A percentile compares a stretch with the other conserved stretches of the same genome.
Conservation (phyloP, 2,888 invertebrate genomes). For the Magallana nippona region DNA sequence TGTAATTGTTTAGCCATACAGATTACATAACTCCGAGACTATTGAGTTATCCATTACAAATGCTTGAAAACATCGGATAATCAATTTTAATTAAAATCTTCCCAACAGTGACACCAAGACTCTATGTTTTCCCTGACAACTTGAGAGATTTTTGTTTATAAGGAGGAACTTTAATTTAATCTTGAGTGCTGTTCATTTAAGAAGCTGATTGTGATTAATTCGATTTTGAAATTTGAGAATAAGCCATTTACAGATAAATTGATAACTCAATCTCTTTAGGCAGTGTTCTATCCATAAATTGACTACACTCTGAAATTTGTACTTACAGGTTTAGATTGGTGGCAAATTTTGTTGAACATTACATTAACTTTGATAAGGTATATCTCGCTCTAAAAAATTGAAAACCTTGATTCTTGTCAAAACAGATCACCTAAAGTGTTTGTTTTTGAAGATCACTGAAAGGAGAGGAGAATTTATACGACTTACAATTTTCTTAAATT, state of each 20-base stretch:
- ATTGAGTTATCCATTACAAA: constrained; percentile 5
- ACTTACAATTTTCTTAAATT: not conserved
- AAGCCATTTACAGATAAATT: constrained; percentile 11
- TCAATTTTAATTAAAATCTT: constrained; percentile 33
- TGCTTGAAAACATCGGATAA: not conserved
- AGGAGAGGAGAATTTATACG: not conserved
- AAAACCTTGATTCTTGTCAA: not conserved
- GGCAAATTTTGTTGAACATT: too few species aligned
- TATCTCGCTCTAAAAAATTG: not conserved
- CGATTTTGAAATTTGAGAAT: constrained; percentile 12
- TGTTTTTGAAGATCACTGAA: not conserved
- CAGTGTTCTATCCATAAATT: not conserved
- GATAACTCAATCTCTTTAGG: not conserved
- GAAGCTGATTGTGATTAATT: not conserved
- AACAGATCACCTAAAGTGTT: not conserved
- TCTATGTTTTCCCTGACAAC: constrained; percentile 9
- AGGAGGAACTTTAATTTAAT: not conserved
- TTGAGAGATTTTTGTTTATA: not conserved
- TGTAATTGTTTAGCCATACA: not conserved
- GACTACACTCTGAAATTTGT: too few species aligned
- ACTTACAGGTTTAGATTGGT: too few species aligned
- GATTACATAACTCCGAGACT: not conserved
- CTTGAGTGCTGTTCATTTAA: not conserved
- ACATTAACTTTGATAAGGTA: not conserved
- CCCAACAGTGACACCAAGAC: not conserved